A percentile compares a stretch with the other conserved stretches of the same genome.
phyloP scores from a whole-genome alignment of 2,113 vertebrate species.

The Alexandromys fortis region DNA sequence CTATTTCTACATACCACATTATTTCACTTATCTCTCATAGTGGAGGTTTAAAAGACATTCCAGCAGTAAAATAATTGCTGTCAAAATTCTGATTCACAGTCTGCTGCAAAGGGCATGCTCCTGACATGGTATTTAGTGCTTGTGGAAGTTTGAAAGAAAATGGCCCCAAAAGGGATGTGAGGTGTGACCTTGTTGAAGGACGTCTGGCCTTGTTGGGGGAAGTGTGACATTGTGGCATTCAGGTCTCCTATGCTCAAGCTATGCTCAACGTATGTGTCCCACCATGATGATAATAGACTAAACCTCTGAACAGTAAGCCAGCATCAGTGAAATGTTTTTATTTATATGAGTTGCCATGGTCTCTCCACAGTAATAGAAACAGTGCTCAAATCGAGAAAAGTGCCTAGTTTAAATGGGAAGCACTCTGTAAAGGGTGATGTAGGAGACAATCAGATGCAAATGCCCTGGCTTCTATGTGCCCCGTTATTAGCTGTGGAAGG shows the following conservation, averaged over 20 bases:
- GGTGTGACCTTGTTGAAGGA: background rate
- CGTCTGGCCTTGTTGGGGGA: background rate
- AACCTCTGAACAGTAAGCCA: background rate
- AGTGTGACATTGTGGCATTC: background rate
- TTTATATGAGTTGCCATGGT: background rate
- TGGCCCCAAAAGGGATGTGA: background rate
- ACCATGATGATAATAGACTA: background rate
- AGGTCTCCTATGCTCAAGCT: background rate
- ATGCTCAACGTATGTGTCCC: background rate
- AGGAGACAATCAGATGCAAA: background rate
- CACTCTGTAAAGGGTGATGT: background rate
- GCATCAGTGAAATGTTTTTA: background rate
- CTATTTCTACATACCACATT: background rate
- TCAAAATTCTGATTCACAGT: conserved; percentile 26
- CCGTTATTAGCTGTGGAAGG: background rate
- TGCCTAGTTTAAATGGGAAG: conserved; percentile 3
- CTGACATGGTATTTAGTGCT: background rate
- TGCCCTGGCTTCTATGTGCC: background rate
- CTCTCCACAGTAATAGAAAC: background rate
- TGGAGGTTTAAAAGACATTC: conserved; percentile 11
- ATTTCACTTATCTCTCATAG: conserved; percentile 58
- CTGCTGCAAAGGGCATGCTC: background rate
- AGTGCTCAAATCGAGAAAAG: conserved; percentile 40
- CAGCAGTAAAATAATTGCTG: conserved; percentile 42
- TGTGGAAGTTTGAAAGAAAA: background rate